phyloP scores from a whole-genome alignment of 2,797 vertebrate species.

The Xenentodon cancila region DNA sequence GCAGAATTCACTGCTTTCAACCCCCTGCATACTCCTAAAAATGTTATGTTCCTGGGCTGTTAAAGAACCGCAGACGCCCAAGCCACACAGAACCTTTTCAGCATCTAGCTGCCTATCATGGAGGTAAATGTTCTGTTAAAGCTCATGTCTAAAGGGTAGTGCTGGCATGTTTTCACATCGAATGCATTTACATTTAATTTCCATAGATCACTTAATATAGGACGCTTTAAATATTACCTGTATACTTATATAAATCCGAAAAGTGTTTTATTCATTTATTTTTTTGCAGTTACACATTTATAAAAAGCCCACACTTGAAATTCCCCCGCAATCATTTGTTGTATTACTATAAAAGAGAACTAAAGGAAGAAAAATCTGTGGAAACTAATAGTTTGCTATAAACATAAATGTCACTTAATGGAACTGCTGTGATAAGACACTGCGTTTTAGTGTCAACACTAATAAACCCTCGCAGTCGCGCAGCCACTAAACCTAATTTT shows the following conservation, averaged over 20 bases:
- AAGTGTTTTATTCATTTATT: not conserved
- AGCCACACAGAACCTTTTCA: too few relatives aligned
- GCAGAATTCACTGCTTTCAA: too few relatives aligned
- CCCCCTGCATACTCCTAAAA: too few relatives aligned
- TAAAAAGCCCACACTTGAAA: not conserved
- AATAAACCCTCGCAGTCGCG: slow-evolving; percentile 7
- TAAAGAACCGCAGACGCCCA: too few relatives aligned
- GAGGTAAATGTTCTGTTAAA: too few relatives aligned
- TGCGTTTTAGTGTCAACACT: slow-evolving; percentile 6
- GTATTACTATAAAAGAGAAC: slow-evolving; percentile 6
- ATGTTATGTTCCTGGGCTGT: too few relatives aligned
- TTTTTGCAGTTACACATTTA: not conserved
- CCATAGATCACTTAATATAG: too few relatives aligned
- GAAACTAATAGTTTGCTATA: slow-evolving; percentile 5
- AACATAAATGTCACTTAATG: slow-evolving; percentile 7
- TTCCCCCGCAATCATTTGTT: not conserved
- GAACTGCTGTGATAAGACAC: not conserved
- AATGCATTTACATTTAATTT: not conserved
- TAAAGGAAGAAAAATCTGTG: not conserved
- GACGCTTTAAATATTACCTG: too few relatives aligned
- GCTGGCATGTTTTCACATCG: not conserved
- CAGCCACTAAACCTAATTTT: slow-evolving; percentile 13
- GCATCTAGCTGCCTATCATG: too few relatives aligned
- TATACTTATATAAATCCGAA: too few relatives aligned
- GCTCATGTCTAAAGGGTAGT: too few relatives aligned